Evolutionary conservation across 2,797 vertebrate species (phyloP), one percentile per base, ranked within the genome.

Genomic region (Taeniopygia guttata): DNA sequence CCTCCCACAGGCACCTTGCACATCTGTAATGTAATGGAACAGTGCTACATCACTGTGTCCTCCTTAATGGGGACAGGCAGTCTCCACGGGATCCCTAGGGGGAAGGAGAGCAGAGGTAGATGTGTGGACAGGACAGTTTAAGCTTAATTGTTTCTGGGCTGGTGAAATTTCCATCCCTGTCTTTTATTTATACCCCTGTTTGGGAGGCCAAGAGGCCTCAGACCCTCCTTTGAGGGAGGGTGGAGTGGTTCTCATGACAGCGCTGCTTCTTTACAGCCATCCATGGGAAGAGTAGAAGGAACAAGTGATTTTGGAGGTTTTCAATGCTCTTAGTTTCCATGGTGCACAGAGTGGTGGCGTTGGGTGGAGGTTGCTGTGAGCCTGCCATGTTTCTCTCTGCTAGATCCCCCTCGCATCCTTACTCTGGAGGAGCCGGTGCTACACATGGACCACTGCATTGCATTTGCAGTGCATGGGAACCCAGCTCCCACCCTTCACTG

Each of bases 391-490:
- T 87, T 97, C 72, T 95, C 89, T 80, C 77, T 78, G 54, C 64
- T 97, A 99, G 99, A 99, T 97, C 98, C 99, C 40, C 99, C 99
- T 0, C 98, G 98, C 17, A 99, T 99, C 97, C 84, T 99, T 87
- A 98, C 98, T 30, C 97, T 99, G 96, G 98, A 98, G 63, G 99
- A 99, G 94, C 99, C 99, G 0, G 99, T 99, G 91, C 97, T 98
- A 25, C 98, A 99, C 40, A 98, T 99, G 87, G 98, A 99, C 72
- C 99, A 99, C 82, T 99, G 99, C 97, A 99, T 99, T 5, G 99
- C 99, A 73, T 99, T 99, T 78, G 98, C 98, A 5, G 99, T 99
- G 69, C 98, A 98, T 0, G 99, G 99, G 27, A 99, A 99, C 96
- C 99, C 99, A 2, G 98, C 98, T 3, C 99, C 99, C 27, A 98